These are phyloP conservation scores for Rhopalosiphum nymphaeae DNA, from an alignment of 2,888 invertebrate species.

Conservation along the genomic window DNA sequence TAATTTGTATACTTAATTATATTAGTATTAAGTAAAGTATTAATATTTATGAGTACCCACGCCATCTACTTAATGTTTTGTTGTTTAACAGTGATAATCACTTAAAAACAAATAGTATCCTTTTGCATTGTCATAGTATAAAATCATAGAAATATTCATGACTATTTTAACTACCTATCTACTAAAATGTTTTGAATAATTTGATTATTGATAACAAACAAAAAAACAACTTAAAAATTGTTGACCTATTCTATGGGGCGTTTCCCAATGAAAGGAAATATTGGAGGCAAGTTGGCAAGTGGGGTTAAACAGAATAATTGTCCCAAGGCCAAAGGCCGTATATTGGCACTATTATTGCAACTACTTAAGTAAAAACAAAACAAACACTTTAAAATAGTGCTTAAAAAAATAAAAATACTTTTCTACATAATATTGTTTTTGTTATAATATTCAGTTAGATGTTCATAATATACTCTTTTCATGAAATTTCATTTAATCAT, in stretches of 20 bases:
- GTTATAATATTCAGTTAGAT: background rate
- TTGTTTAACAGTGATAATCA: background rate
- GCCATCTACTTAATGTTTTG: background rate
- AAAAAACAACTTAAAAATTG: constrained; percentile 32
- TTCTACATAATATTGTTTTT: background rate
- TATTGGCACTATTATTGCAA: constrained; percentile 50
- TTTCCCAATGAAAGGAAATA: constrained; percentile 55
- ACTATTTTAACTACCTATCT: background rate
- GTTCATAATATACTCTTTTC: background rate
- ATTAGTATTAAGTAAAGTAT: background rate
- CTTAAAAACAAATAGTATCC: background rate
- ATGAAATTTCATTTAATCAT: background rate
- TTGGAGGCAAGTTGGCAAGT: constrained; percentile 27
- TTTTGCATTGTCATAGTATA: background rate
- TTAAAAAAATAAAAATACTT: background rate
- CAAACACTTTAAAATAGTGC: constrained; percentile 19
- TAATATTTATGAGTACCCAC: background rate
- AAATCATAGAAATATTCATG: background rate
- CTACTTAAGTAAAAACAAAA: constrained; percentile 38
- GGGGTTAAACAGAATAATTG: constrained; percentile 58
- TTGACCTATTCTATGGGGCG: constrained; percentile 51
- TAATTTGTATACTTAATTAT: background rate
- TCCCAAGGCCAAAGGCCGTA: constrained; percentile 45
- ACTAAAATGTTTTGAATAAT: constrained; percentile 42
- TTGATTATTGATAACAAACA: background rate